Percentiles rank a stretch among this genome's conserved stretches.
Evolutionary conservation across 1,140 invertebrate genomes (phyloP).

Genomic region (Diorhabda carinulata): DNA sequence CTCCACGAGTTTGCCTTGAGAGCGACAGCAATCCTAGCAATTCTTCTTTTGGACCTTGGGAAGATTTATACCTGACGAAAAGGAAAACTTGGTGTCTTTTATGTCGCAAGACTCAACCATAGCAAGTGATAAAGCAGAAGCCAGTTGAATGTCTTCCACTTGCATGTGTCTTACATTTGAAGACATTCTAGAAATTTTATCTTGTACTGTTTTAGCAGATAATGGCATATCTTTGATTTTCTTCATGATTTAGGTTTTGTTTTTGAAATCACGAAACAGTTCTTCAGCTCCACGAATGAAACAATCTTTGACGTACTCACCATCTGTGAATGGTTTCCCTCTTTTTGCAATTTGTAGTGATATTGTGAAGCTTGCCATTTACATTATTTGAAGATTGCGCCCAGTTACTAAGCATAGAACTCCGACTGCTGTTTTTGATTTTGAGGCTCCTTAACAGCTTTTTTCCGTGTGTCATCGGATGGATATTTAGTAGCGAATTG

Average conservation of each 20-base stretch:
- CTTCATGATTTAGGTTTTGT: no score
- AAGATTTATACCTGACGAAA: constrained; percentile 32
- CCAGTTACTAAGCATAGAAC: constrained; percentile 38
- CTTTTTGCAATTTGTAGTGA: constrained; percentile 35
- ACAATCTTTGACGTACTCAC: constrained; percentile 41
- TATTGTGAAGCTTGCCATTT: constrained; percentile 39
- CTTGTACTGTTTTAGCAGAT: constrained; percentile 23
- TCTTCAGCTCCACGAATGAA: constrained; percentile 25
- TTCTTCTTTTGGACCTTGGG: no score
- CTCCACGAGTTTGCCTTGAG: no score
- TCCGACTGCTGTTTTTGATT: constrained; percentile 31
- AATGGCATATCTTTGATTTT: no score
- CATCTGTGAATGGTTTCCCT: constrained; percentile 43
- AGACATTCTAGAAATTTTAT: constrained; percentile 40
- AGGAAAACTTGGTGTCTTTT: constrained; percentile 36
- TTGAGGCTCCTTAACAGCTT: constrained; percentile 41
- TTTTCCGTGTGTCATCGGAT: constrained; percentile 18
- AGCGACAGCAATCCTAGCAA: no score
- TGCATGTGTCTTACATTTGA: constrained; percentile 37
- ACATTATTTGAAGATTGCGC: constrained; percentile 40
- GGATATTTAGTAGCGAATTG: constrained; percentile 15
- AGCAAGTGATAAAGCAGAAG: constrained; percentile 33
- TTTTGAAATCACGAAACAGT: constrained; percentile 29
- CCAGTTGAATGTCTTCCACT: constrained; percentile 37
- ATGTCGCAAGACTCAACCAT: constrained; percentile 27